phyloP scores from a whole-genome alignment of 1,140 invertebrate species.

The Neotoxoptera formosana region DNA sequence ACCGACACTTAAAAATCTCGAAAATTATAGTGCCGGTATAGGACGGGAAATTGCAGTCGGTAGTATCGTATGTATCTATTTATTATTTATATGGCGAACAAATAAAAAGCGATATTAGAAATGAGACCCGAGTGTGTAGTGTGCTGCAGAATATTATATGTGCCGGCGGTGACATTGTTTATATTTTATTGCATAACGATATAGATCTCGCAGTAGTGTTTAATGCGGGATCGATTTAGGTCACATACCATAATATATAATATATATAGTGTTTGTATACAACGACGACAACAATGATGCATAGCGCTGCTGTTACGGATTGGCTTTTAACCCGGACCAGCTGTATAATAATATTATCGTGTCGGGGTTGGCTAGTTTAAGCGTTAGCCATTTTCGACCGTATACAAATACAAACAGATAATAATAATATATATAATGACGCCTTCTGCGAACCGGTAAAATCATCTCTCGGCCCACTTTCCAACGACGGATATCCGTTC shows the following conservation, averaged over 20 bases:
- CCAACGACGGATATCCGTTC: conserved; percentile 24
- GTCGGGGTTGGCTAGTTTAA: conserved; percentile 4
- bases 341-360: neutral
- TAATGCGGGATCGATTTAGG: neutral
- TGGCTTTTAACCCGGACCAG: neutral
- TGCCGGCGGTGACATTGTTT: neutral
- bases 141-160: neutral
- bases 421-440: conserved; percentile 18
- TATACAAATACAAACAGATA: conserved; percentile 10
- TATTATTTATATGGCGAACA: neutral
- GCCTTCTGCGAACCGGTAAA: conserved; percentile 36
- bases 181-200: conserved; percentile 24
- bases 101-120: neutral
- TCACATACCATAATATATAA: neutral
- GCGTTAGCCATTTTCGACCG: neutral
- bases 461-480: conserved; percentile 49
- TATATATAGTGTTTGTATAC: neutral
- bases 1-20: neutral
- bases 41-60: neutral
- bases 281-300: neutral
- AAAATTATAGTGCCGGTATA: neutral
- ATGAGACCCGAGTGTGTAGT: neutral
- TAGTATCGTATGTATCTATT: neutral
- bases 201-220: neutral
- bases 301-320: neutral